A percentile compares a stretch with the other conserved stretches of the same genome.
Evolutionary conservation across 2,888 invertebrate species (phyloP).

Genomic region (Zootermopsis nevadensis): DNA sequence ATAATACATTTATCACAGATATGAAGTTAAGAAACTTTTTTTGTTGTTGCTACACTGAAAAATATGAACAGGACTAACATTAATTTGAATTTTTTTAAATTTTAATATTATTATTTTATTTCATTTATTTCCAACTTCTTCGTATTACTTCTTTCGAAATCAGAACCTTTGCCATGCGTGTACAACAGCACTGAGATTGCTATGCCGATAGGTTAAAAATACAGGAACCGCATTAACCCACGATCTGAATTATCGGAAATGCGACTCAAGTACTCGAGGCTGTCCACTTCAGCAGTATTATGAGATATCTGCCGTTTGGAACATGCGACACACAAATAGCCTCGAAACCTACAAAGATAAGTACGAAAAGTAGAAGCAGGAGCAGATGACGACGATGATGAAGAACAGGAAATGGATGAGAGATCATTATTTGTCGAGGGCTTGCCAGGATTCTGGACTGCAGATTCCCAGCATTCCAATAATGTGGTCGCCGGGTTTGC

Average conservation of each 20-base stretch:
- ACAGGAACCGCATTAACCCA: neutral
- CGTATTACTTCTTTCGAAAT: too few relatives aligned
- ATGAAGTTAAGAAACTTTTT: too few relatives aligned
- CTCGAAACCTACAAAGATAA: neutral
- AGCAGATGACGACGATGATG: slow-evolving; percentile 4
- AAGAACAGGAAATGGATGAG: slow-evolving; percentile 28
- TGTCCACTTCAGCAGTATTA: neutral
- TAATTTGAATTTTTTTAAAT: too few relatives aligned
- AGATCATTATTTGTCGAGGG: slow-evolving; percentile 47
- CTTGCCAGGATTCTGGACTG: slow-evolving; percentile 27
- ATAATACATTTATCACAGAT: too few relatives aligned
- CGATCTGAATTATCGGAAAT: neutral
- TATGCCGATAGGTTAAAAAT: too few relatives aligned
- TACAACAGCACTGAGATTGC: too few relatives aligned
- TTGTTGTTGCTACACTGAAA: too few relatives aligned
- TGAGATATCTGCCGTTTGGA: neutral
- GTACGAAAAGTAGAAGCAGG: neutral
- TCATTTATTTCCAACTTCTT: too few relatives aligned
- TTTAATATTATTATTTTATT: too few relatives aligned
- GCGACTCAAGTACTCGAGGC: neutral
- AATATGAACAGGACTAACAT: too few relatives aligned
- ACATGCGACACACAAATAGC: neutral
- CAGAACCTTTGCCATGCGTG: too few relatives aligned
- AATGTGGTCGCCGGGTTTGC: slow-evolving; percentile 24
- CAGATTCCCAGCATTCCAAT: slow-evolving; percentile 45